Percentiles rank a stretch among this genome's conserved stretches.
These are phyloP conservation scores for Ceratitis capitata DNA, from an alignment of 1,140 invertebrate genomes.

Conservation along the genomic window DNA sequence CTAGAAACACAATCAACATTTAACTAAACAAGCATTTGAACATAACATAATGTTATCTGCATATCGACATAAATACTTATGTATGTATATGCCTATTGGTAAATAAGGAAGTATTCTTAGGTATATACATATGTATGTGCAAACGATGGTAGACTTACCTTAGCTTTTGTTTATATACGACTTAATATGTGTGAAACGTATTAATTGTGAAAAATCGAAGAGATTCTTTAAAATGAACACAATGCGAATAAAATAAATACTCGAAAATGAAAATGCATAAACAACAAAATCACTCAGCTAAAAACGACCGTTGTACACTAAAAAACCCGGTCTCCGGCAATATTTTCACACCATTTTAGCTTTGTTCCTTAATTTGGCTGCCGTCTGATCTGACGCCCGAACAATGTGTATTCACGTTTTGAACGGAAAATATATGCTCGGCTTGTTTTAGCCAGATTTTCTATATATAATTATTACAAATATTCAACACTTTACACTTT, in stretches of 20 bases:
- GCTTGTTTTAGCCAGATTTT: neutral
- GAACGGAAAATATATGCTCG: neutral
- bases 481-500: neutral
- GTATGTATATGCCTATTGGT: neutral
- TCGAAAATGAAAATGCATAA: constrained; percentile 25
- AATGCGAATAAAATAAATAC: constrained; percentile 1
- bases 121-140: no score
- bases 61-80: neutral
- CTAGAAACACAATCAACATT: neutral
- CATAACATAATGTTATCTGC: no score
- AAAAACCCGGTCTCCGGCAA: constrained; percentile 5
- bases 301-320: constrained; percentile 8
- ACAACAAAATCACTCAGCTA: constrained; percentile 11
- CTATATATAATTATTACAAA: neutral
- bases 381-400: constrained; percentile 4
- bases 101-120: constrained; percentile 32
- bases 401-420: neutral
- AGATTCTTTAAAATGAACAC: constrained; percentile 15
- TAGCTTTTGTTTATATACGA: constrained; percentile 31
- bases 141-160: neutral
- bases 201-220: constrained; percentile 34
- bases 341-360: constrained; percentile 32
- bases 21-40: no score
- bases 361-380: neutral
- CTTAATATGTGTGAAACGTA: constrained; percentile 13